Percentiles rank a stretch among this genome's conserved stretches.
Conservation (phyloP, 2,113 vertebrate species). For the Chionis minor region DNA sequence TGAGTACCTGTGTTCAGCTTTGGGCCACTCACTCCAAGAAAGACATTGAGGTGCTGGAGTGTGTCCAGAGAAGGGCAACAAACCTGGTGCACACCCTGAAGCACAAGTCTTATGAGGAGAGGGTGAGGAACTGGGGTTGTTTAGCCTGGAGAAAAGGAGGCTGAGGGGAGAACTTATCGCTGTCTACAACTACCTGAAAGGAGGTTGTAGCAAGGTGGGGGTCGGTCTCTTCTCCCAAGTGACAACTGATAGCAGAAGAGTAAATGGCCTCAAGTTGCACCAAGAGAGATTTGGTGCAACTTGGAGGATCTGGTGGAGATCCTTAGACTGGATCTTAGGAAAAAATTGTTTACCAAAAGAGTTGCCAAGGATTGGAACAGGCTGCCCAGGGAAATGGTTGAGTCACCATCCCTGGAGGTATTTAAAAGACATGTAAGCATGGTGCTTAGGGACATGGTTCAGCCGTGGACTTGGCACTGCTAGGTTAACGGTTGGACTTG, state of each 20-base stretch:
- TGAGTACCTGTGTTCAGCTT: neutral
- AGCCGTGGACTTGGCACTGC: neutral
- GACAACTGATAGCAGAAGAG: neutral
- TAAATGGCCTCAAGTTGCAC: neutral
- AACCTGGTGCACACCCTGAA: too few relatives aligned
- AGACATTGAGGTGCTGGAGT: neutral
- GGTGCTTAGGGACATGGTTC: neutral
- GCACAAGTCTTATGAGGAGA: neutral
- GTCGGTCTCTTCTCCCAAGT: neutral
- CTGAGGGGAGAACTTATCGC: neutral
- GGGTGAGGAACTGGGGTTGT: neutral
- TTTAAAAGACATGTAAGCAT: neutral
- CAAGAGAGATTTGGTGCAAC: neutral
- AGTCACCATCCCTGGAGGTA: neutral
- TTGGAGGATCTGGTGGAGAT: too few relatives aligned
- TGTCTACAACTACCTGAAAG: neutral
- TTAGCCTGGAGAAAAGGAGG: neutral
- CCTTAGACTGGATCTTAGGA: neutral
- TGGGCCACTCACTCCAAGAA: neutral
- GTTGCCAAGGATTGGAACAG: neutral
- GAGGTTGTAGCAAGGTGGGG: neutral
- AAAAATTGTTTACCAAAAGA: neutral
- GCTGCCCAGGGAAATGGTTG: neutral
- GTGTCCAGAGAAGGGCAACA: neutral
- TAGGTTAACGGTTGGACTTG: neutral